Percentiles rank a stretch among this genome's conserved stretches.
Conservation (phyloP, 2,797 vertebrate species). For the Agapornis canus region DNA sequence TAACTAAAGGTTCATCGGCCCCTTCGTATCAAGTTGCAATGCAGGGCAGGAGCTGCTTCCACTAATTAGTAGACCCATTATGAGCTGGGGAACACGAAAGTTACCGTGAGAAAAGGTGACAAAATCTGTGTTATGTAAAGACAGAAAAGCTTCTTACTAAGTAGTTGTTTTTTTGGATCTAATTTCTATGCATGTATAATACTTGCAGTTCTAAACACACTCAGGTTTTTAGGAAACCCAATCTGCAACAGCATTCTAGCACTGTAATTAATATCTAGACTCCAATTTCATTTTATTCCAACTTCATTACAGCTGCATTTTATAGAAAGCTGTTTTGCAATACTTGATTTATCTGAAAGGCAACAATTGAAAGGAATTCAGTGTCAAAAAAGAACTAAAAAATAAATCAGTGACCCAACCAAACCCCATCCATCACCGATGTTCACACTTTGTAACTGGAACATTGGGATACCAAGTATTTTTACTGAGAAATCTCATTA, state of each 20-base stretch:
- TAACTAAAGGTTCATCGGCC: background rate
- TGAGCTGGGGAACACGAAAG: background rate
- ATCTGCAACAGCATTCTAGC: background rate
- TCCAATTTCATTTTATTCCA: background rate
- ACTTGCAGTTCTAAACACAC: background rate
- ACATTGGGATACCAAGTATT: background rate
- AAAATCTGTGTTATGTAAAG: background rate
- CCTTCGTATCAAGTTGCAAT: rapidly evolving
- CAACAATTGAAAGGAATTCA: background rate
- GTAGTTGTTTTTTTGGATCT: background rate
- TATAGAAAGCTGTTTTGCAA: background rate
- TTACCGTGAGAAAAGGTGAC: background rate
- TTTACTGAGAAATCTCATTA: conserved; percentile 17
- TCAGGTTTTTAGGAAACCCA: background rate
- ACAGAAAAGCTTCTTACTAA: background rate
- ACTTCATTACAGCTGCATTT: background rate
- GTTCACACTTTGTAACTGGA: conserved; percentile 37
- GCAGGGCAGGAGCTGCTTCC: background rate
- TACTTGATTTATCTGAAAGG: rapidly evolving
- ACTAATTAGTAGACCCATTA: rapidly evolving
- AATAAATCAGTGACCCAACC: background rate
- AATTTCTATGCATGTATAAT: background rate
- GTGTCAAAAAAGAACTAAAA: no score
- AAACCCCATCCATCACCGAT: background rate
- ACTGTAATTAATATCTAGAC: background rate